Evolutionary conservation across 2,797 vertebrate species (phyloP).

Genomic region (Lepilemur septentrionalis): DNA sequence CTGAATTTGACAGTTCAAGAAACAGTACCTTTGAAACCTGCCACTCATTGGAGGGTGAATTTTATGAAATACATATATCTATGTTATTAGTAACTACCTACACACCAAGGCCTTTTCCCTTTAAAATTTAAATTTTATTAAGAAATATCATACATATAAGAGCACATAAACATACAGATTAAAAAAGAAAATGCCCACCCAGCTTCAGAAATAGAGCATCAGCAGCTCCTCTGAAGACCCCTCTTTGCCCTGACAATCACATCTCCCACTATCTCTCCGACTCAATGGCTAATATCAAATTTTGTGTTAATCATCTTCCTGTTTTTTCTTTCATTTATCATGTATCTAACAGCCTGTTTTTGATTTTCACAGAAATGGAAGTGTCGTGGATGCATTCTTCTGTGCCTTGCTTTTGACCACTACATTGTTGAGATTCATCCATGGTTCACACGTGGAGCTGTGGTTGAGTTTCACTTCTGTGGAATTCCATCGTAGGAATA

Average conservation of each 20-base stretch:
- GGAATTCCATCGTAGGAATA: not conserved
- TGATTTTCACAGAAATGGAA: conserved; percentile 20
- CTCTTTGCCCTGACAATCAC: not conserved
- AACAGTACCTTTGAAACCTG: not conserved
- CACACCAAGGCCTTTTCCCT: conserved; percentile 62
- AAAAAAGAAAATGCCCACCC: conserved; percentile 23
- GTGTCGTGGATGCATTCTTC: not conserved
- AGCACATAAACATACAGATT: conserved; percentile 63
- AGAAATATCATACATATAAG: conserved; percentile 67
- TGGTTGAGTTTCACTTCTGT: not conserved
- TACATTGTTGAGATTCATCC: not conserved
- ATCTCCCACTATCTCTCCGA: not conserved
- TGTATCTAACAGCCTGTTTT: not conserved
- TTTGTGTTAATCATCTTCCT: not conserved
- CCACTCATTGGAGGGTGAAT: not conserved
- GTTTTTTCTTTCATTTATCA: not conserved
- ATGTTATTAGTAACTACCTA: conserved; percentile 55
- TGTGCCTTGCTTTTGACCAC: not conserved
- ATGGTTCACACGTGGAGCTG: not conserved
- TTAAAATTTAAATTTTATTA: conserved; percentile 69
- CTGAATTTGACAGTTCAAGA: not conserved
- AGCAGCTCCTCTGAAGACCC: conserved; percentile 14
- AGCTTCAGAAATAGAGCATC: not conserved
- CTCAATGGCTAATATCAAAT: not conserved
- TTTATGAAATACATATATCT: not conserved